Conservation (phyloP, 1,140 invertebrate species). For the Euura lappo region DNA sequence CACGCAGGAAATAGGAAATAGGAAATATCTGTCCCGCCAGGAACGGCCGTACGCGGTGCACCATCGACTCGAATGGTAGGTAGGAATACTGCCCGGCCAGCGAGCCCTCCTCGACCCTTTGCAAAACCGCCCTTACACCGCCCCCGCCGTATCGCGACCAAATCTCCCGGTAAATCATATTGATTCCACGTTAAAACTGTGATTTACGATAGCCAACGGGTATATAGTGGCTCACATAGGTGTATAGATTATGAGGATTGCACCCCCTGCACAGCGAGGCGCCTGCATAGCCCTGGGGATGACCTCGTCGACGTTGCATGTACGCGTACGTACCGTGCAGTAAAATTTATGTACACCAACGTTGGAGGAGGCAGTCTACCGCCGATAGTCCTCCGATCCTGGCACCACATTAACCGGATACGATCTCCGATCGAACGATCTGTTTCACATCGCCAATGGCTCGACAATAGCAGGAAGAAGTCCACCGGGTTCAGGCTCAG, state of each 20-base stretch:
- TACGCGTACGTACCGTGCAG: neutral
- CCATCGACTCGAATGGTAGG: neutral
- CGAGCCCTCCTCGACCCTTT: neutral
- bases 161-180: slow-evolving; percentile 28
- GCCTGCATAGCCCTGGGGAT: neutral
- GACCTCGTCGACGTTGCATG: neutral
- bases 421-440: slow-evolving; percentile 1
- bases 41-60: no score
- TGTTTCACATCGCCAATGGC: neutral
- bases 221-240: no score
- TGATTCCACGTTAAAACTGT: slow-evolving; percentile 30
- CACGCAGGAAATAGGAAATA: no score
- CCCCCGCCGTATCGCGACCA: slow-evolving; percentile 8
- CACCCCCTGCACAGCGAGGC: neutral
- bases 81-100: neutral
- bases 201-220: slow-evolving; percentile 20
- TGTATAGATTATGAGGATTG: neutral
- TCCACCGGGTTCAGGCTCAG: no score
- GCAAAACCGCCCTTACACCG: neutral
- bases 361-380: neutral
- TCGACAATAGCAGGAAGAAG: neutral
- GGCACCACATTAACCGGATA: slow-evolving; percentile 8
- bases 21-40: no score
- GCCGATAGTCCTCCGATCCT: neutral
- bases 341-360: neutral